phyloP scores from a whole-genome alignment of 2,113 vertebrate species.

The Chaetura pelagica region DNA sequence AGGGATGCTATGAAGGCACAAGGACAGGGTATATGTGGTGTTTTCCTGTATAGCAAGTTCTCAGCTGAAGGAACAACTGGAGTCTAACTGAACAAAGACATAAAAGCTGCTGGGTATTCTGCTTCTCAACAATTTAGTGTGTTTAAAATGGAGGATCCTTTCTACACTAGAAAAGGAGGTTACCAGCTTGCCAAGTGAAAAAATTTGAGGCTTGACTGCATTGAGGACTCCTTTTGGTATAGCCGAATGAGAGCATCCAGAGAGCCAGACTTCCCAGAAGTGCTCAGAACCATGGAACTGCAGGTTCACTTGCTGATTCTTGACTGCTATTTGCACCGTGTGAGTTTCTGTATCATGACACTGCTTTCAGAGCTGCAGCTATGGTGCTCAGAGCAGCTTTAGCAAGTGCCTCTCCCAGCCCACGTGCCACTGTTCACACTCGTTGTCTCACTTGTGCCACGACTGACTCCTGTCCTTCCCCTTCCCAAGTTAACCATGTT shows the following conservation, averaged over 20 bases:
- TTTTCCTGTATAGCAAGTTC: conserved; percentile 48
- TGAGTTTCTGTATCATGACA: background rate
- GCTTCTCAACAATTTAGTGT: background rate
- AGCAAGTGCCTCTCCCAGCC: background rate
- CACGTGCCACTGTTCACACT: background rate
- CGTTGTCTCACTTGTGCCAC: background rate
- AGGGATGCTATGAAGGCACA: background rate
- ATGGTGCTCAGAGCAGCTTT: background rate
- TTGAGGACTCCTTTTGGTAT: background rate
- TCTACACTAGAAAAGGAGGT: background rate
- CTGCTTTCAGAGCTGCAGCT: accelerated
- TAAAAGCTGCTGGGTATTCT: conserved; percentile 24
- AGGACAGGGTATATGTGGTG: background rate
- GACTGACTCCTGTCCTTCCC: background rate
- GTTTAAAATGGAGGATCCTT: background rate
- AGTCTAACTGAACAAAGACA: background rate
- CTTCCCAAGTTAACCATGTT: background rate
- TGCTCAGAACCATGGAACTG: background rate
- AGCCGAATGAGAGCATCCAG: background rate
- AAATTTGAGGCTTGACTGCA: background rate
- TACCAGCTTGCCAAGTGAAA: background rate
- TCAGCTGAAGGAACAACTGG: conserved; percentile 19
- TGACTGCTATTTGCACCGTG: background rate
- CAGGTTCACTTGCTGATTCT: background rate
- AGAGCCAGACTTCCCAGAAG: background rate